phyloP scores from a whole-genome alignment of 1,140 invertebrate species.

The Penaeus vannamei region DNA sequence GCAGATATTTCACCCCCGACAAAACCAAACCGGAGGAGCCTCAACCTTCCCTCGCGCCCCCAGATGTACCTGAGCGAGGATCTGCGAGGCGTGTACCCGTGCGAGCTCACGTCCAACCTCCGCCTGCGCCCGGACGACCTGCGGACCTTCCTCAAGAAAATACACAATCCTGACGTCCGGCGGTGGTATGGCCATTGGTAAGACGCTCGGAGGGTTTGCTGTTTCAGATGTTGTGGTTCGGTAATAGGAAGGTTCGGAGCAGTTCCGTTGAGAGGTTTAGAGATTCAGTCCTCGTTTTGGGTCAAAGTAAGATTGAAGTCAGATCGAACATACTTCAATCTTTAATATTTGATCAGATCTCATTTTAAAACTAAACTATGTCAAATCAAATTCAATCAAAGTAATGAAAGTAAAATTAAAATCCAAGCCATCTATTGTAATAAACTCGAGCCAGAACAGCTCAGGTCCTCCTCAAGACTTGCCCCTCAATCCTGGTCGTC shows the following conservation, averaged over 20 bases:
- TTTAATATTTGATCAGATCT: too few relatives aligned
- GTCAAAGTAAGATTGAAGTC: too few relatives aligned
- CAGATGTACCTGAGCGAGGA: slow-evolving; percentile 70
- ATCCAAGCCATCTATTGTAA: too few relatives aligned
- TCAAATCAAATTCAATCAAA: too few relatives aligned
- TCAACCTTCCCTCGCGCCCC: not conserved
- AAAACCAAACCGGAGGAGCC: too few relatives aligned
- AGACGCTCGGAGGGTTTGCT: slow-evolving; percentile 62
- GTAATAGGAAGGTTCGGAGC: not conserved
- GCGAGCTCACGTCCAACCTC: slow-evolving; percentile 81
- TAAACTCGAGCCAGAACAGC: too few relatives aligned
- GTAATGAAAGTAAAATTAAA: too few relatives aligned
- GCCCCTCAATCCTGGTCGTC: slow-evolving; percentile 41
- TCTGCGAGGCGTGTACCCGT: slow-evolving; percentile 71
- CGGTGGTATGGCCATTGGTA: slow-evolving; percentile 87
- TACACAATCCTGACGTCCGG: slow-evolving; percentile 78
- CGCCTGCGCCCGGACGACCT: slow-evolving; percentile 78
- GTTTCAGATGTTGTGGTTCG: too few relatives aligned
- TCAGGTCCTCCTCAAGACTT: not conserved
- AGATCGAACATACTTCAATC: too few relatives aligned
- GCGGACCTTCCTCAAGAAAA: slow-evolving; percentile 78
- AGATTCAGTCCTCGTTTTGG: not conserved
- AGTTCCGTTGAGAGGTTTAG: not conserved
- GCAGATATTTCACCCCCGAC: too few relatives aligned
- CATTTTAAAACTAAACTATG: too few relatives aligned